Evolutionary conservation across 1,140 invertebrate genomes (phyloP).

Genomic region (Drosophila lowei): DNA sequence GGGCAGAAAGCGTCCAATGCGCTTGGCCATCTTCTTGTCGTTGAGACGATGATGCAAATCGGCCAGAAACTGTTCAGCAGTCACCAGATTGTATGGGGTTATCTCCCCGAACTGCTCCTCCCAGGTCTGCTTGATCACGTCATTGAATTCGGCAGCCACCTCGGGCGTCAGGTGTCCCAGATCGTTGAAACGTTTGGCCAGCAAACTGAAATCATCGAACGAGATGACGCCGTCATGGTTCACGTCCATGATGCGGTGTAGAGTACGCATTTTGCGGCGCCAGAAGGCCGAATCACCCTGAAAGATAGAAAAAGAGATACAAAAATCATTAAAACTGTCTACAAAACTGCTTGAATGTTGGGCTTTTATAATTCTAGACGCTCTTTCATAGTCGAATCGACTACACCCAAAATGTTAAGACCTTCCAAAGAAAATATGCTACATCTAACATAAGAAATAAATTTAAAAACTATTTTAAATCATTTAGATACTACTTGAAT

Average conservation of each 20-base stretch:
- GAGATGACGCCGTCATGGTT: slow-evolving; percentile 94
- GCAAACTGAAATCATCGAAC: slow-evolving; percentile 90
- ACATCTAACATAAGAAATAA: no score
- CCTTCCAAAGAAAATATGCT: no score
- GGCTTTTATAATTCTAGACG: no score
- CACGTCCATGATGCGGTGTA: slow-evolving; percentile 91
- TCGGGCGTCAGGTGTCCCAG: slow-evolving; percentile 88
- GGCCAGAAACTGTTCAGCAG: slow-evolving; percentile 90
- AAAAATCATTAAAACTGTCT: background rate
- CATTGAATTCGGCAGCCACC: slow-evolving; percentile 87
- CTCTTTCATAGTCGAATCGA: no score
- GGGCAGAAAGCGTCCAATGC: slow-evolving; percentile 89
- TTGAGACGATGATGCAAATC: slow-evolving; percentile 92
- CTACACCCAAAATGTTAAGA: no score
- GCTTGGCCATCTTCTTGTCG: slow-evolving; percentile 88
- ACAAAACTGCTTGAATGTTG: background rate
- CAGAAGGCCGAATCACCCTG: slow-evolving; percentile 93
- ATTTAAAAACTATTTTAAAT: no score
- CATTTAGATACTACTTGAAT: no score
- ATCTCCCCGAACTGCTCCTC: slow-evolving; percentile 92
- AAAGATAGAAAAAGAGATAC: background rate
- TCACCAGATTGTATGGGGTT: slow-evolving; percentile 90
- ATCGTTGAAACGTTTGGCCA: slow-evolving; percentile 88
- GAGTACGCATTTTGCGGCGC: slow-evolving; percentile 93
- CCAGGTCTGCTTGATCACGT: slow-evolving; percentile 89